Conservation (phyloP, 2,888 invertebrate species). For the Lepidocyrtinus sp. region DNA sequence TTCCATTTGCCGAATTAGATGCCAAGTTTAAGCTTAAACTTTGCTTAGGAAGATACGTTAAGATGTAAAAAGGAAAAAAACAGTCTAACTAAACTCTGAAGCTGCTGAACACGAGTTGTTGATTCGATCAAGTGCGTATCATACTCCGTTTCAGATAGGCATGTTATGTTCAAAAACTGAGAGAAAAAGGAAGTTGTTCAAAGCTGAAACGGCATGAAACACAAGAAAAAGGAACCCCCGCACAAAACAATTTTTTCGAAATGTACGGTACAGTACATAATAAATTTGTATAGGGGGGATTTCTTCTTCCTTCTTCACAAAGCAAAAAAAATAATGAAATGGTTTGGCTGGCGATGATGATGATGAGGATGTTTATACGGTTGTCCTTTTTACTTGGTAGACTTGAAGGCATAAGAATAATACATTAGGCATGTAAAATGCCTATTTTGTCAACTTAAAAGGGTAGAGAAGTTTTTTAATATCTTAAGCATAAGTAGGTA, state of each 20-base stretch:
- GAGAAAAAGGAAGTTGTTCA: slow-evolving; percentile 3
- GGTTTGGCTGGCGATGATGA: not conserved
- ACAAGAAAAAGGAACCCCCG: slow-evolving; percentile 8
- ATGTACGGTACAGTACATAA: not conserved
- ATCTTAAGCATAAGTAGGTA: no score
- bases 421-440: not conserved
- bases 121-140: not conserved
- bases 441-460: slow-evolving; percentile 1
- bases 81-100: not conserved
- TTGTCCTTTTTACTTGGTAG: slow-evolving; percentile 11
- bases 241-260: slow-evolving; percentile 18
- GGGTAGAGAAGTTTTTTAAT: not conserved
- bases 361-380: slow-evolving; percentile 15
- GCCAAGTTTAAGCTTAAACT: not conserved
- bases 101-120: not conserved
- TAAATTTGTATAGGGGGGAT: not conserved
- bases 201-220: slow-evolving; percentile 6
- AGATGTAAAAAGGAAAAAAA: not conserved
- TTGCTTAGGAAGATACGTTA: not conserved
- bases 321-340: slow-evolving; percentile 4
- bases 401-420: not conserved
- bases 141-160: not conserved
- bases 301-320: slow-evolving; percentile 15
- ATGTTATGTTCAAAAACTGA: not conserved
- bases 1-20: slow-evolving; percentile 8